Percentiles rank a stretch among this genome's conserved stretches.
These are phyloP conservation scores for Calliphora vomitoria DNA, from an alignment of 2,888 invertebrate species.

Conservation along the genomic window DNA sequence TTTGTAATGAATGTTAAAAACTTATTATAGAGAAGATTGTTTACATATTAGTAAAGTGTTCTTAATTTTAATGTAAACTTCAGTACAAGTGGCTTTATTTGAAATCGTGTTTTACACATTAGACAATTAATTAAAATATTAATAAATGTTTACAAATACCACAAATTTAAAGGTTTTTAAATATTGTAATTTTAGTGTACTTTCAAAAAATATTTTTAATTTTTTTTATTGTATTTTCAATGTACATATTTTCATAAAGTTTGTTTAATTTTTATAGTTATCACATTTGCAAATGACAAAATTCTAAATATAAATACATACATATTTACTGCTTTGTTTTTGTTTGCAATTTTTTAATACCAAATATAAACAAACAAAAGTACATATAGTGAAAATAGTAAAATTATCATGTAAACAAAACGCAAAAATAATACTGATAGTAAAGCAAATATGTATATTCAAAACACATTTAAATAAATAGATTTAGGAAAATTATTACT, in stretches of 20 bases:
- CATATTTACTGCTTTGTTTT: conserved; percentile 8
- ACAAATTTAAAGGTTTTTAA: neutral
- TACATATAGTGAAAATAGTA: conserved; percentile 9
- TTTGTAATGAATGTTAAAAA: conserved; percentile 22
- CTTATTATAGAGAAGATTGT: neutral
- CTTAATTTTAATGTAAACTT: conserved; percentile 29
- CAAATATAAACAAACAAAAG: neutral
- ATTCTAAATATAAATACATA: neutral
- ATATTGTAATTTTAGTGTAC: no score
- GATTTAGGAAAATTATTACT: no score
- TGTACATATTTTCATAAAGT: neutral
- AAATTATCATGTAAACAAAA: conserved; percentile 12
- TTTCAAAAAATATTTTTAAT: no score
- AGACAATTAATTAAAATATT: neutral
- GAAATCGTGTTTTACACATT: conserved; percentile 54
- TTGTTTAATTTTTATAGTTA: conserved; percentile 4
- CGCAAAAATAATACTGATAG: neutral
- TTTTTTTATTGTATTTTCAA: no score
- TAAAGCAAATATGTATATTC: neutral
- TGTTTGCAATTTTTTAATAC: conserved; percentile 1
- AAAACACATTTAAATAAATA: neutral
- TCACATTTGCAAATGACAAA: neutral
- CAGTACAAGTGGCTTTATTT: neutral
- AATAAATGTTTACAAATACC: conserved; percentile 2
- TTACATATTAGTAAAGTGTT: conserved; percentile 4